Evolutionary conservation across 2,113 vertebrate species (phyloP).

Genomic region (Neodontobutis hainanensis): DNA sequence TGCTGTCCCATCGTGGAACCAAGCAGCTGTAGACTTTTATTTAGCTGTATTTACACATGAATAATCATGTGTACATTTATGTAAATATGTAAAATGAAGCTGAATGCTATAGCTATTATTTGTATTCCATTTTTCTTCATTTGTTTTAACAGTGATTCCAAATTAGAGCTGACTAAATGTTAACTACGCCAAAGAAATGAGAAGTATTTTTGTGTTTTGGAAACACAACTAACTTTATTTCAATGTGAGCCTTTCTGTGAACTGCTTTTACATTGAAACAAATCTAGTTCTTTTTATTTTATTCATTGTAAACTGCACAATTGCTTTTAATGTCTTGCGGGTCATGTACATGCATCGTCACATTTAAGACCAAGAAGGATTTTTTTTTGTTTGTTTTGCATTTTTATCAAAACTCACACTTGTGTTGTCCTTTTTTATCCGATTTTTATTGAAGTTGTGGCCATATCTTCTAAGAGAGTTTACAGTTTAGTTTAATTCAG

Average conservation of each 20-base stretch:
- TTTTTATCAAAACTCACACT: neutral
- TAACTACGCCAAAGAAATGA: neutral
- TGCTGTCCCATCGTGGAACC: neutral
- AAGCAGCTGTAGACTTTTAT: conserved; percentile 14
- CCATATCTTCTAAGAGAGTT: neutral
- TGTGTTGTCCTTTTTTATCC: neutral
- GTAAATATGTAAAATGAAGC: conserved; percentile 83
- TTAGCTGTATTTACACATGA: conserved; percentile 53
- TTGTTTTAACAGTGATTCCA: neutral
- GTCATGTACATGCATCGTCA: neutral
- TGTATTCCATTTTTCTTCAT: too few relatives aligned
- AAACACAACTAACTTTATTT: too few relatives aligned
- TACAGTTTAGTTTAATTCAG: neutral
- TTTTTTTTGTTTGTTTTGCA: neutral
- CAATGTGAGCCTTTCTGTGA: too few relatives aligned
- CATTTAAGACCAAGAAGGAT: neutral
- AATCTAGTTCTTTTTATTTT: too few relatives aligned
- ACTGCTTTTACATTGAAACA: too few relatives aligned
- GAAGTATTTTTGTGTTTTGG: neutral
- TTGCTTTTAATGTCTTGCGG: neutral
- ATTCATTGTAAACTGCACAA: neutral
- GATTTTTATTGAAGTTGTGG: neutral
- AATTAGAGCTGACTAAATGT: neutral
- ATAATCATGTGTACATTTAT: conserved; percentile 70
- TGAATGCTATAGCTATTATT: neutral